A percentile compares a stretch with the other conserved stretches of the same genome.
These are phyloP conservation scores for Rhinatrema bivittatum DNA, from an alignment of 2,797 vertebrate genomes.

Conservation along the genomic window DNA sequence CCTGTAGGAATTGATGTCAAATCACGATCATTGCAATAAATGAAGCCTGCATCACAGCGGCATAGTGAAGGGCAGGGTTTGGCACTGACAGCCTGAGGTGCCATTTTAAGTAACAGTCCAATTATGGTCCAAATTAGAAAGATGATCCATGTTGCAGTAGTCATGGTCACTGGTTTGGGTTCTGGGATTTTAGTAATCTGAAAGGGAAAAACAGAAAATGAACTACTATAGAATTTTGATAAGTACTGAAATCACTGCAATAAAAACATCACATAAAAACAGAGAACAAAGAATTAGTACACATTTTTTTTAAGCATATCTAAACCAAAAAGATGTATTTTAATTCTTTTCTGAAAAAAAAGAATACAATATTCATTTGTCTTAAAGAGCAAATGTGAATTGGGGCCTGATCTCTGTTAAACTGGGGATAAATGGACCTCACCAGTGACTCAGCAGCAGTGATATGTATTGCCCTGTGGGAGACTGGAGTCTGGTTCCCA, in stretches of 20 bases:
- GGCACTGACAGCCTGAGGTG: constrained; percentile 75
- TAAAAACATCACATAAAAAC: constrained; percentile 20
- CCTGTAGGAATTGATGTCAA: constrained; percentile 94
- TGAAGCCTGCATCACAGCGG: constrained; percentile 94
- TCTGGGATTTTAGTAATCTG: constrained; percentile 68
- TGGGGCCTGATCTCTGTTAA: too few species aligned
- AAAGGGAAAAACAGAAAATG: constrained; percentile 49
- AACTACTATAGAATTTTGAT: constrained; percentile 44
- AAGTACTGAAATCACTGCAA: constrained; percentile 23
- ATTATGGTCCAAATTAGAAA: constrained; percentile 86
- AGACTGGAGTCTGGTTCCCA: too few species aligned
- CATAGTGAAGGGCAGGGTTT: constrained; percentile 88
- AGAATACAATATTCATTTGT: too few species aligned
- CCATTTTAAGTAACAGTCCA: constrained; percentile 84
- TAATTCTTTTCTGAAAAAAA: too few species aligned
- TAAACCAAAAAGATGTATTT: too few species aligned
- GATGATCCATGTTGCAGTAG: constrained; percentile 82
- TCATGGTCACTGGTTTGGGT: constrained; percentile 80
- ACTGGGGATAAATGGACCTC: too few species aligned
- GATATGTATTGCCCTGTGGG: too few species aligned
- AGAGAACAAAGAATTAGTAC: too few species aligned
- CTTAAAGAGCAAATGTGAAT: too few species aligned
- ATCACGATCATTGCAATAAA: constrained; percentile 97
- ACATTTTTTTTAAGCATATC: too few species aligned
- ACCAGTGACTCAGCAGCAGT: too few species aligned